phyloP scores from a whole-genome alignment of 1,140 invertebrate species.

The Papilio polyxenes region DNA sequence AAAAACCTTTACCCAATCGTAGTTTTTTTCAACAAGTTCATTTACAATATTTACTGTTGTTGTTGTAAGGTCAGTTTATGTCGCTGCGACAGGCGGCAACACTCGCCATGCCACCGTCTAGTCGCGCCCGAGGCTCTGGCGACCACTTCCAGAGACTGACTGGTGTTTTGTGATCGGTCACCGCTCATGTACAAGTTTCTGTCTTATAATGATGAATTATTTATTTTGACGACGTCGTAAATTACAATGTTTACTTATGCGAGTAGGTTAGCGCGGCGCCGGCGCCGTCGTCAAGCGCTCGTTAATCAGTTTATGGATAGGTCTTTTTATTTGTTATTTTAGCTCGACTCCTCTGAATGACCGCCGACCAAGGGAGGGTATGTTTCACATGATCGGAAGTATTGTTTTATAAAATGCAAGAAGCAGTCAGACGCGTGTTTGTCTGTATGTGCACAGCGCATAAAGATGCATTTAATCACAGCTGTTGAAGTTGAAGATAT shows the following conservation, averaged over 20 bases:
- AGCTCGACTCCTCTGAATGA: not conserved
- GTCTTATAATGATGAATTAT: not conserved
- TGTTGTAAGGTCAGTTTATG: too few relatives aligned
- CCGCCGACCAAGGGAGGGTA: not conserved
- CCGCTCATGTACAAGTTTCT: not conserved
- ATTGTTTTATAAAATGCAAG: not conserved
- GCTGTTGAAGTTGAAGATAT: not conserved
- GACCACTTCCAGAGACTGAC: too few relatives aligned
- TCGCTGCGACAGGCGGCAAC: too few relatives aligned
- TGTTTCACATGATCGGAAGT: not conserved
- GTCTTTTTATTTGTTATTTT: not conserved
- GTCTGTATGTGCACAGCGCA: not conserved
- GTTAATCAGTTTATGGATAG: conserved; percentile 5
- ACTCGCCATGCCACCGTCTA: too few relatives aligned
- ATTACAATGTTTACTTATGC: not conserved
- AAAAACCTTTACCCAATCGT: too few relatives aligned
- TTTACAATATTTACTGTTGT: too few relatives aligned
- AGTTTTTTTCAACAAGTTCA: too few relatives aligned
- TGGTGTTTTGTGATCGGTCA: not conserved
- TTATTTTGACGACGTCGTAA: not conserved
- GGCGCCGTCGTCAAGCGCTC: not conserved
- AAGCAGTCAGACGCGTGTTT: not conserved
- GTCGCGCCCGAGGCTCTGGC: too few relatives aligned
- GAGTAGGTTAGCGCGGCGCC: not conserved
- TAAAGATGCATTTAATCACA: not conserved